Evolutionary conservation across 2,797 vertebrate genomes (phyloP).

Genomic region (Balearica regulorum): DNA sequence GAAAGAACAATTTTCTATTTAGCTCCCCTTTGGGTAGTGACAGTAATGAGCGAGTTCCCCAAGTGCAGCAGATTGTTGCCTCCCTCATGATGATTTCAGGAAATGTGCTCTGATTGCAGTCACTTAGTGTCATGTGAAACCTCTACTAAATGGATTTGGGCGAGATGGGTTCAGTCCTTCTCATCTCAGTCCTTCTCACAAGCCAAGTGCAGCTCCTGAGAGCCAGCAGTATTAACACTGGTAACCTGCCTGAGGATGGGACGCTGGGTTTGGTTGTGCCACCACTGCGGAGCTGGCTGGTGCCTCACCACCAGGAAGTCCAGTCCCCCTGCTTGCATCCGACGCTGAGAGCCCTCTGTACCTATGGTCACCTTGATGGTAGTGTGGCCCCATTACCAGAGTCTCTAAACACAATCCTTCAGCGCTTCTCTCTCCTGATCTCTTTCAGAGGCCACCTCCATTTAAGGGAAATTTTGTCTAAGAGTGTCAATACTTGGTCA

Average conservation of each 20-base stretch:
- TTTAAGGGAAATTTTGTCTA: not conserved
- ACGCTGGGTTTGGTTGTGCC: not conserved
- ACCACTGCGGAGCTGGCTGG: not conserved
- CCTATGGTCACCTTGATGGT: not conserved
- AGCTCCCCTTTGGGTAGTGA: not conserved
- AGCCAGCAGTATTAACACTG: not conserved
- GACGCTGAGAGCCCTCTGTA: not conserved
- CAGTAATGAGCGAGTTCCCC: not conserved
- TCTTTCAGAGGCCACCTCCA: not conserved
- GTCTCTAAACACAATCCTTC: not conserved
- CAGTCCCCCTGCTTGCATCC: not conserved
- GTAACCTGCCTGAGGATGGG: not conserved
- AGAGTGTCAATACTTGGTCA: not conserved
- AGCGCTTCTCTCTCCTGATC: not conserved
- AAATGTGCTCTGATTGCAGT: not conserved
- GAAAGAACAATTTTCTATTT: not conserved
- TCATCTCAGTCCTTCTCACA: not conserved
- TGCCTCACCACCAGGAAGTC: not conserved
- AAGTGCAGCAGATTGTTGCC: not conserved
- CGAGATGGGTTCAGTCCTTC: not conserved
- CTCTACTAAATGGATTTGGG: not conserved
- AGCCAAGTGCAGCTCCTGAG: not conserved
- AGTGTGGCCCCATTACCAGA: accelerated
- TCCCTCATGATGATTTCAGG: not conserved
- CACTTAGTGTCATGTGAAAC: not conserved